These are phyloP conservation scores for Carassius auratus DNA, from an alignment of 2,113 vertebrate species.

Conservation along the genomic window DNA sequence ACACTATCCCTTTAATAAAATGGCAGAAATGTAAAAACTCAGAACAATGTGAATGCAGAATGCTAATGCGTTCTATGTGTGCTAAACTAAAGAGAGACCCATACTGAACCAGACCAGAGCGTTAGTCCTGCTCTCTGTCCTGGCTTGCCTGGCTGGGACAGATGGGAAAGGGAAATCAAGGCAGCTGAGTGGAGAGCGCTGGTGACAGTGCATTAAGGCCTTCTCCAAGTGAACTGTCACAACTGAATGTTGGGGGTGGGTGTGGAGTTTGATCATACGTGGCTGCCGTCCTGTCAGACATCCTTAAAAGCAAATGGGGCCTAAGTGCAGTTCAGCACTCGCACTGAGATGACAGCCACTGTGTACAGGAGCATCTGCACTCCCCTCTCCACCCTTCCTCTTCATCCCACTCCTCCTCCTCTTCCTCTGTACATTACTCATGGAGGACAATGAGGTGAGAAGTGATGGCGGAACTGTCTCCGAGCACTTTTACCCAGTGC, in stretches of 20 bases:
- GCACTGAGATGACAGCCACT: slow-evolving; percentile 72
- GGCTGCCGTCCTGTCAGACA: slow-evolving; percentile 79
- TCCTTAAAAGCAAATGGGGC: slow-evolving; percentile 81
- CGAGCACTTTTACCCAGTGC: slow-evolving; percentile 53
- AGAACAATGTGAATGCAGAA: background rate
- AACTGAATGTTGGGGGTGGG: slow-evolving; percentile 59
- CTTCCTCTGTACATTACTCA: slow-evolving; percentile 63
- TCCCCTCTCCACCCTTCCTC: slow-evolving; percentile 1
- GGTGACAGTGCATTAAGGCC: slow-evolving; percentile 80
- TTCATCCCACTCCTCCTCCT: slow-evolving; percentile 30
- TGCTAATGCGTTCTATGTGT: background rate
- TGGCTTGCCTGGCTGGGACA: slow-evolving; percentile 72
- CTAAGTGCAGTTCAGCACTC: slow-evolving; percentile 76
- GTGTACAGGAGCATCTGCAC: slow-evolving; percentile 62
- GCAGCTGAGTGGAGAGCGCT: slow-evolving; percentile 75
- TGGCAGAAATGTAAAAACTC: background rate
- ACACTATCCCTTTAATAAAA: background rate
- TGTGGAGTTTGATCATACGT: slow-evolving; percentile 76
- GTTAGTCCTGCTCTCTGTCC: slow-evolving; percentile 34
- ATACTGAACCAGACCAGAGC: background rate
- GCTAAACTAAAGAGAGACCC: background rate
- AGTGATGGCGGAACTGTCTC: slow-evolving; percentile 62
- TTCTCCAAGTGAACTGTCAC: slow-evolving; percentile 78
- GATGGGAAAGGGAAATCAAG: slow-evolving; percentile 78
- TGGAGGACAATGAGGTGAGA: slow-evolving; percentile 74